Base-by-base conservation (phyloP, 2,888 invertebrate genomes). In the Drosophila seclusa region DNA sequence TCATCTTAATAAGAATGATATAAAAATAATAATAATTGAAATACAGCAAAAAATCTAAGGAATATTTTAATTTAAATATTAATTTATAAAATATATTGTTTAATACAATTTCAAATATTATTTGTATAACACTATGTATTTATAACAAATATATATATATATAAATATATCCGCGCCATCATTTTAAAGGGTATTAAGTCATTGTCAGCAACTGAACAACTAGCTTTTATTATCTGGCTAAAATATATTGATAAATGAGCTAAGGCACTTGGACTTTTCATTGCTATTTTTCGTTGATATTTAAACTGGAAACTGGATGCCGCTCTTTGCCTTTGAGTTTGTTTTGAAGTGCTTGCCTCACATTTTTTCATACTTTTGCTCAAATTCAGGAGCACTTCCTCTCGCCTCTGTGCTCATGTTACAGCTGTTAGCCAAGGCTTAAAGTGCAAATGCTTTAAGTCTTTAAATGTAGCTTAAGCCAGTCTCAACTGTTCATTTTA, bases 161-260 rank as follows among this genome's bases (percentile, higher is more conserved):
- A 32, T 21, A 11, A 11, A 21, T 42, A 11, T 21, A 42, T 11
- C 11, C 11, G 5, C 11, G 42, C 11, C 5, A 42, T 21, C 0
- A 5, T 42, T 42, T 42, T 42, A 42, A 42, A 21, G 67, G 13
- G 67, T 18, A 67, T 67, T 32, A 32, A 13, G 7, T 27, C 2
- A 11, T 27, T 18, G 7, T 18, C 7, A 29, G 10, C 7, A 6
- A 16, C n/a, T 18, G 18, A 32, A 40, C 11, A 18, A 18, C 11
- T 27, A 1, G 13, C 18, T 13, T 29, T 36, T 53, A 32, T 40
- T 55, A 58, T 66, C 68, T 38, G 70, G 57, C 71, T 67, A 71
- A 73, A 71, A 69, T 73, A 73, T 68, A 77, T 77, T 86, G 87
- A 78, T 72, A 81, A 76, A 81, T 78, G 84, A 78, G 72, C 76